Conservation (phyloP, 2,113 vertebrate species). For the Gymnarchus niloticus region DNA sequence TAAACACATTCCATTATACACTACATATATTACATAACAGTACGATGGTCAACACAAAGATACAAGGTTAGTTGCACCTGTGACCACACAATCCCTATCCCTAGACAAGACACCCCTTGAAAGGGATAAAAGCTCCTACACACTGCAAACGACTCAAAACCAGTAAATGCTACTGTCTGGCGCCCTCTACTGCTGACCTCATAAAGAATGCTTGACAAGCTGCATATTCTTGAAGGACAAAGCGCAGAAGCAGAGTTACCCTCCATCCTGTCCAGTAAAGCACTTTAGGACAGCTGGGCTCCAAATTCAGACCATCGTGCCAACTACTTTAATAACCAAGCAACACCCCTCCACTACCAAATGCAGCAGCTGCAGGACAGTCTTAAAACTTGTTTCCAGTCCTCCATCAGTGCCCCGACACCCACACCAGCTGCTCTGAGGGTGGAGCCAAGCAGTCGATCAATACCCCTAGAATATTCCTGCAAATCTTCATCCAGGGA, state of each 20-base stretch:
- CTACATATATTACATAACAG: too few species aligned
- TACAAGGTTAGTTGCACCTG: too few species aligned
- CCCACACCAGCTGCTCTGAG: background rate
- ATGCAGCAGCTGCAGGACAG: too few species aligned
- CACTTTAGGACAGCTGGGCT: background rate
- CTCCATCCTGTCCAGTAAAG: background rate
- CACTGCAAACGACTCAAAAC: background rate
- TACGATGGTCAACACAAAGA: too few species aligned
- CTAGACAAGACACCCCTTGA: too few species aligned
- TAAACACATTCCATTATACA: too few species aligned
- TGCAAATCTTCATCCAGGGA: background rate
- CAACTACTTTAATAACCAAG: background rate
- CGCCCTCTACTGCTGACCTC: conserved; percentile 4
- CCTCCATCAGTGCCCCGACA: background rate
- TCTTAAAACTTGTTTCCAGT: background rate
- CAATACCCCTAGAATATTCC: background rate
- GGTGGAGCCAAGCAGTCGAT: background rate
- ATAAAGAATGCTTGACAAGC: background rate
- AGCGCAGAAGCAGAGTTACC: background rate
- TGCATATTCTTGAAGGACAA: background rate
- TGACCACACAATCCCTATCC: too few species aligned
- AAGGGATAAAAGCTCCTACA: background rate
- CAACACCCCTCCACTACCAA: background rate
- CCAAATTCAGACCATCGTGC: background rate
- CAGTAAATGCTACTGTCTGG: background rate